Conservation (phyloP, 2,113 vertebrate genomes). For the Ursus arctos region DNA sequence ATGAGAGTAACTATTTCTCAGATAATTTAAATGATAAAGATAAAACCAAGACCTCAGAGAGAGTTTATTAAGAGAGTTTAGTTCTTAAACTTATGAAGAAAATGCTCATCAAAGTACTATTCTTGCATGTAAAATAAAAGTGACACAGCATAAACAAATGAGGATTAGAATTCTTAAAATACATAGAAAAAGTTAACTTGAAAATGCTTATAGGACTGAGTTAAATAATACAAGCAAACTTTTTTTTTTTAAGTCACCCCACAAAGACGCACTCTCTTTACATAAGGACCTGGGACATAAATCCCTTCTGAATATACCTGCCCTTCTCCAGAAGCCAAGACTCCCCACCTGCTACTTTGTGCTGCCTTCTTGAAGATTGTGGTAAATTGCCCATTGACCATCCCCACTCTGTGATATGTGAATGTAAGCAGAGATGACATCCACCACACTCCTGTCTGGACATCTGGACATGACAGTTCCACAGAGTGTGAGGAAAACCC, state of each 20-base stretch:
- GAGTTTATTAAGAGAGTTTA: not conserved
- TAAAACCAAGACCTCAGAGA: not conserved
- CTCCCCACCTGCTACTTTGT: too few species aligned
- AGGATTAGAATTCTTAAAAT: not conserved
- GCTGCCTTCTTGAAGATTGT: not conserved
- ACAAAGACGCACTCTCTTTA: not conserved
- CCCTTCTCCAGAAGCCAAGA: accelerated
- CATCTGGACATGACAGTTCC: too few species aligned
- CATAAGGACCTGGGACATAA: not conserved
- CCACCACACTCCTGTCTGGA: not conserved
- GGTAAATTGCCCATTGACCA: not conserved
- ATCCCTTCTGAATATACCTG: not conserved
- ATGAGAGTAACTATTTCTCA: not conserved
- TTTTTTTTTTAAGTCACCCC: not conserved
- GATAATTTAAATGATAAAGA: not conserved
- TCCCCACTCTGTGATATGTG: not conserved
- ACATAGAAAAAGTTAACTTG: not conserved
- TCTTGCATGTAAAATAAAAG: not conserved
- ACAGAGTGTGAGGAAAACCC: not conserved
- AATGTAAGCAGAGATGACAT: not conserved
- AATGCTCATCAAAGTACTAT: not conserved
- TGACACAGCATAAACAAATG: not conserved
- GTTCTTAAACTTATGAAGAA: not conserved
- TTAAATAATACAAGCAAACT: not conserved
- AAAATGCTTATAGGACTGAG: not conserved